Evolutionary conservation across 2,113 vertebrate genomes (phyloP).

Genomic region (Garra rufa): DNA sequence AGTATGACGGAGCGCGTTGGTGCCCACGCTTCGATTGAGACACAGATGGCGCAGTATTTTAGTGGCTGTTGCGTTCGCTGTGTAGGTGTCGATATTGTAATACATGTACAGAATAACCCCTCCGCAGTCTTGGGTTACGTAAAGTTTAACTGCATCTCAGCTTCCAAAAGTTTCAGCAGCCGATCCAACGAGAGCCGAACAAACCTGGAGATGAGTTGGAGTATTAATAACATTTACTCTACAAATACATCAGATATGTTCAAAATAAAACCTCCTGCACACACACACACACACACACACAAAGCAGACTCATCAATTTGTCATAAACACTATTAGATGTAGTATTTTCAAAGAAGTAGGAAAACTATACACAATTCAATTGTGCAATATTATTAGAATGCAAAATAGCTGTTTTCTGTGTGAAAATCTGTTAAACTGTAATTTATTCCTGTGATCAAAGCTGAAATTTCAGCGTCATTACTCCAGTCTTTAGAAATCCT

Average conservation of each 20-base stretch:
- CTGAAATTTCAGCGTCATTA: too few relatives aligned
- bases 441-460: too few relatives aligned
- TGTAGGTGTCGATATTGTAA: conserved; percentile 26
- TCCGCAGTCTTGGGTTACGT: not conserved
- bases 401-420: too few relatives aligned
- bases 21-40: not conserved
- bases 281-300: not conserved
- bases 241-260: not conserved
- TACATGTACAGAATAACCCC: conserved; percentile 28
- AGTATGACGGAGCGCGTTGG: not conserved
- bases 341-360: too few relatives aligned
- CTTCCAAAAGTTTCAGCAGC: not conserved
- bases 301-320: not conserved
- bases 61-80: not conserved
- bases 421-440: too few relatives aligned
- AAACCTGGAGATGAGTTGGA: not conserved
- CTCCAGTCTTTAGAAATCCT: too few relatives aligned
- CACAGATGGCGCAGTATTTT: conserved; percentile 18
- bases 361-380: too few relatives aligned
- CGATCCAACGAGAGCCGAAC: not conserved
- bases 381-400: too few relatives aligned
- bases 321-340: too few relatives aligned
- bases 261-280: not conserved
- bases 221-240: not conserved
- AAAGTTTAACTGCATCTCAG: not conserved